Evolutionary conservation across 2,113 vertebrate genomes (phyloP), one percentile per base, ranked within the genome.

Genomic region (Mustela lutreola): DNA sequence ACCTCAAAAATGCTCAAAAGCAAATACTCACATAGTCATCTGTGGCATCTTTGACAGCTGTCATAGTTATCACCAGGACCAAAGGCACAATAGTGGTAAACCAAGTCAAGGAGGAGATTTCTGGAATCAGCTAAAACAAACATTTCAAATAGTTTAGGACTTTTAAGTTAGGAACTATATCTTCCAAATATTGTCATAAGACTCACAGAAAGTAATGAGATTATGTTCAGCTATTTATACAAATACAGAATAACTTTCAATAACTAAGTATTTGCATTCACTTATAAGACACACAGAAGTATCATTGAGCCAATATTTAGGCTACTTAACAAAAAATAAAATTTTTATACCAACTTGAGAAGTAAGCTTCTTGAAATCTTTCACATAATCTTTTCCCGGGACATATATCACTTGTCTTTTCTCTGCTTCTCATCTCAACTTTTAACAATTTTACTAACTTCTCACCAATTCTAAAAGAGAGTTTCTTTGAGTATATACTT

Each of bases 61-160:
- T 99, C 98, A 99, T 99, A 31, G 98, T 98, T 95, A 99, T 97
- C 65, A 99, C 99, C 92, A 99, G 91, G 50, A 99, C 98, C 98
- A 99, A 98, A 98, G 98, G 99, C 96, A 99, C 99, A 36, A 99
- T 98, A 65, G 99, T 99, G 31, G 99, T 99, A 97, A 99, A 99
- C 98, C 99, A 99, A 67, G 98, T 99, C 97, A 99, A 97, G n/a
- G 99, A 99, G 78, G 99, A 99, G 93, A 99, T 98, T 96, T 99
- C 98, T 83, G 99, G 99, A 90, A 99, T 99, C 70, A 99, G 95
- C 99, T 99, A 81, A 90, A 98, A 97, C 10, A 91, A 84, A 71
- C 19, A 95, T 97, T 92, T 88, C 18, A 87, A 91, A 50, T 39
- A 26, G 16, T 80, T 96, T 67, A 84, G 18, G 4, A 12, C 2